Base-by-base conservation (phyloP, 92 coral and sea anemone genomes). In the Epizoanthus rinbou region DNA sequence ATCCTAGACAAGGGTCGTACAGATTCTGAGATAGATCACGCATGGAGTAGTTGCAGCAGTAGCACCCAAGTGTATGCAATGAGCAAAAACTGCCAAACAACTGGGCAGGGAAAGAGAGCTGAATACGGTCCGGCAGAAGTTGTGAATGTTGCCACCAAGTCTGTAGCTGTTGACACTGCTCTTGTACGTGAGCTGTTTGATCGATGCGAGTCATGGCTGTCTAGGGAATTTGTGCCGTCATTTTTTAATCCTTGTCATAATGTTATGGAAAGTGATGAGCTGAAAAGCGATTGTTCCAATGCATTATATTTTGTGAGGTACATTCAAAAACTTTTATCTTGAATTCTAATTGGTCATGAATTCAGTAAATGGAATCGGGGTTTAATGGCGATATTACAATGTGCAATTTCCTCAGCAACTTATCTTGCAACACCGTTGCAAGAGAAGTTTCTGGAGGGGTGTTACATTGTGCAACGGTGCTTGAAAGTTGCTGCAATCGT, bases 201-300 rank as follows among this genome's bases (percentile, higher is more conserved):
- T 79, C 74, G 65, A 58, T 84, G 87, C 45, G 68, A 84, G 24
- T 83, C n/a, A 63, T 85, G 84, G 88, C 84, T 85, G 22, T 85
- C 84, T 21, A 85, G 56, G 54, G 58, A 85, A 64, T 75, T 85
- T 64, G 88, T 85, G 65, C 88, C 88, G 33, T 84, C 87, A 74
- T 84, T 84, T 35, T 84, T 84, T 57, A 84, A 84, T 79, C 87
- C 87, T 73, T 73, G 74, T 54, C 87, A 84, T 24, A 84, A 84
- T 56, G 80, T 84, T 21, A n/a, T 84, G 80, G 87, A 81, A 58
- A 72, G 73, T 57, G 25, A 1, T 45, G 73, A 73, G 82, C 82
- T 84, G 82, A 74, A 73, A 74, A 81, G 66, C 35, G 66, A 84
- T 62, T 23, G 64, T 73, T 73, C 25, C 45, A 84, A 73, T 58